Base-by-base conservation (phyloP, 2,113 vertebrate species). In the Tringa solitaria region DNA sequence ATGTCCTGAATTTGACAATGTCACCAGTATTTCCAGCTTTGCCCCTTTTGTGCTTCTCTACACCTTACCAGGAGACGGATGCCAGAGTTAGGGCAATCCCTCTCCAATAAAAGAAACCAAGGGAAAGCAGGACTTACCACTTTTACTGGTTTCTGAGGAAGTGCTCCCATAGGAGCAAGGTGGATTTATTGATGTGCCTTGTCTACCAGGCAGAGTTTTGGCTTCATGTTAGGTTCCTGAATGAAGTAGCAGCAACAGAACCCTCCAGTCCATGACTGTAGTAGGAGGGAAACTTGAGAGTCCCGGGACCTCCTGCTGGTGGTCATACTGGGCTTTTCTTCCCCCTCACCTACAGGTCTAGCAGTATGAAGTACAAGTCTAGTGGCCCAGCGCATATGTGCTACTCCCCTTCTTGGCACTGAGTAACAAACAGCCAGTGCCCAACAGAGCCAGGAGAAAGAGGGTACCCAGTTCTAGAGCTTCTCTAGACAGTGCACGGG, bases 321-420 rank as follows among this genome's bases (percentile, higher is more conserved):
- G 17, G 5, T 27, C 18, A 16, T 1, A 6, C 1, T 4, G 32
- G 46, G 46, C 46, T 79, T 50, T 64, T 39, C 30, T 35, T 28
- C 22, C 37, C 16, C 6, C 28, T 32, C 53, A 50, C 1, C 67
- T 20, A 16, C 48, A 26, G 23, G 14, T 48, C 15, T 16, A 24
- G 23, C 69, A 61, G 10, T 2, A 9, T 7, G 6, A 11, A 10
- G 19, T 14, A 3, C 14, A 50, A 26, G 24, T 28, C 3, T 3
- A 15, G 28, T 8, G 35, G 33, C 35, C 22, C 1, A 0, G 35
- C 5, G 0, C 13, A 1, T 2, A 6, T 0, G 0, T 13, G 26
- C 45, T 50, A 0, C 6, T n/a, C 39, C 65, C 48, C 9, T 50
- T 14, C 50, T 33, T 16, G n/a, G 54, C 59, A 23, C 0, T 24